Evolutionary conservation across 2,113 vertebrate species (phyloP).

Genomic region (Prietella phreatophila): DNA sequence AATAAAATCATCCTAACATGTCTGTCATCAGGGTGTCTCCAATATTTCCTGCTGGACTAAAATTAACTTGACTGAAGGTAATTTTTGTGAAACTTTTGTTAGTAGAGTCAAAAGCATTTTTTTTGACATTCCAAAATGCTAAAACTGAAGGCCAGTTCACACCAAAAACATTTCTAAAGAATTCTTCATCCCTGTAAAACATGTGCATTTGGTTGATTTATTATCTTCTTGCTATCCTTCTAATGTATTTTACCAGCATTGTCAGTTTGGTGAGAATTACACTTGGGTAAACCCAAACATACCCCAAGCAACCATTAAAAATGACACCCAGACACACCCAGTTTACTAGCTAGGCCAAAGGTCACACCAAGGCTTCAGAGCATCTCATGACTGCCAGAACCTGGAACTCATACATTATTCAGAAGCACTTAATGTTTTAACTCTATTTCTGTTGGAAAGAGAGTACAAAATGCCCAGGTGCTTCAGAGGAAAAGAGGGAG

Average conservation of each 20-base stretch:
- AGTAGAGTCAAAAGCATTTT: not conserved
- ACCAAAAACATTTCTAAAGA: not conserved
- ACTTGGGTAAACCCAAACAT: not conserved
- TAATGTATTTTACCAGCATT: not conserved
- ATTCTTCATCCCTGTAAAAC: not conserved
- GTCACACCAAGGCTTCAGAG: constrained; percentile 20
- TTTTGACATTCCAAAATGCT: not conserved
- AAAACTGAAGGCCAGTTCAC: not conserved
- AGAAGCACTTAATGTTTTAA: constrained; percentile 39
- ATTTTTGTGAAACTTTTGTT: not conserved
- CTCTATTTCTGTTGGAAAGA: constrained; percentile 15
- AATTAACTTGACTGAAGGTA: not conserved
- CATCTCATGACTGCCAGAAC: constrained; percentile 31
- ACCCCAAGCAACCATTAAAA: not conserved
- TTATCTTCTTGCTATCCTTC: not conserved
- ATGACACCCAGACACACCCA: not conserved
- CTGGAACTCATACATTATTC: constrained; percentile 34
- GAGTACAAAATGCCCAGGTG: not conserved
- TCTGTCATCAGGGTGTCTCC: not conserved
- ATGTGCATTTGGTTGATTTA: not conserved
- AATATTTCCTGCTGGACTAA: not conserved
- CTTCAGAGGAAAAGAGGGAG: constrained; percentile 1
- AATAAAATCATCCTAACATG: not conserved
- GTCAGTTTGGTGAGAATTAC: not conserved
- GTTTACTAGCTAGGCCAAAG: constrained; percentile 7